Evolutionary conservation across 2,888 invertebrate species (phyloP), one percentile per base, ranked within the genome.

Genomic region (Rhynchonema sp.): DNA sequence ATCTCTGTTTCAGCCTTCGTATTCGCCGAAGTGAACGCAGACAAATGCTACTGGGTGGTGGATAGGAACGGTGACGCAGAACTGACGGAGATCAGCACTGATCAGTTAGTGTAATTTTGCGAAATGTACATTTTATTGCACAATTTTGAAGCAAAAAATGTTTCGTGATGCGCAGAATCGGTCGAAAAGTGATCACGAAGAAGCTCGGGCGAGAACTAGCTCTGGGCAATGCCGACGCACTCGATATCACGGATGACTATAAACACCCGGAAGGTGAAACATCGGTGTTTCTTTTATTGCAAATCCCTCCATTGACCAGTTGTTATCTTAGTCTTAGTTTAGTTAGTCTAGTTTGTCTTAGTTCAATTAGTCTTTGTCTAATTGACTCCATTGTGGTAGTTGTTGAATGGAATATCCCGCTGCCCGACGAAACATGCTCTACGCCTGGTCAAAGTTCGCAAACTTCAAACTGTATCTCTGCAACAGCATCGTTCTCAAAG

Each of bases 11-110:
- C n/a, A 38, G 13, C 52, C 25, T 91, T 91, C 70, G 80, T 91
- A 1, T 91, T 84, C 71, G 85, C 91, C 1, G 90, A 91, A 78
- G 90, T 92, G 1, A 92, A 92, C 72, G 91, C 91, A 17, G 91
- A 92, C 73, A 86, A 86, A 76, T 81, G 90, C 6, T 83, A 83
- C 69, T 92, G 90, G 90, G 82, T 84, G 65, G 87, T 86, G 74
- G 80, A 83, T 56, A 88, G 80, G 56, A 78, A 79, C n/a, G 52
- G 52, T n/a, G 25, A 52, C 6, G 25, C 52, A 6, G 25, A 22
- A 22, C 25, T 52, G 22, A 22, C 3, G 3, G 25, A 52, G 52
- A 52, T 25, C n/a, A n/a, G 17, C 13, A 52, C n/a, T n/a, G 52
- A 52, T n/a, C 52, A 52, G 52, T 52, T 25, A 52, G 52, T 22